Conservation (phyloP, 2,113 vertebrate genomes). For the Vimba vimba region DNA sequence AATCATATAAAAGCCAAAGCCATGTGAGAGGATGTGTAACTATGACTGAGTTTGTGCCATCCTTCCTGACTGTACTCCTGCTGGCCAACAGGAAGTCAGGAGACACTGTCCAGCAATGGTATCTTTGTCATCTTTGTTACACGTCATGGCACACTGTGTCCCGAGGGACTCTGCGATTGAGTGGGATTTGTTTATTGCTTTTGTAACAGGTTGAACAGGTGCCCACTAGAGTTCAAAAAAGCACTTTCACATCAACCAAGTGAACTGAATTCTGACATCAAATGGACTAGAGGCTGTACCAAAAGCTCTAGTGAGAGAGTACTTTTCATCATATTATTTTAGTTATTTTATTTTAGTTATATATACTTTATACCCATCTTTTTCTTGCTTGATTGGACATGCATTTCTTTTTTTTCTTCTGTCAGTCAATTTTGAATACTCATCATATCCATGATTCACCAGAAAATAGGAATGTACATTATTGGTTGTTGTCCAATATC, state of each 20-base stretch:
- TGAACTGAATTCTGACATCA: not conserved
- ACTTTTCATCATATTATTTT: not conserved
- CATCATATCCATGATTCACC: too few relatives aligned
- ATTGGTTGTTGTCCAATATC: not conserved
- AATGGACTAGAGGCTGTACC: not conserved
- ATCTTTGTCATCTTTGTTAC: slow-evolving; percentile 26
- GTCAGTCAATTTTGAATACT: not conserved
- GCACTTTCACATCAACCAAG: not conserved
- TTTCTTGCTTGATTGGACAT: not conserved
- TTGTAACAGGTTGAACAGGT: not conserved
- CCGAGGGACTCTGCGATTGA: slow-evolving; percentile 3
- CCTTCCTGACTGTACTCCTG: slow-evolving; percentile 8
- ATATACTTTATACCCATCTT: not conserved
- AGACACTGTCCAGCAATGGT: slow-evolving; percentile 39
- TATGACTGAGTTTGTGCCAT: slow-evolving; percentile 37
- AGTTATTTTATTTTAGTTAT: too few relatives aligned
- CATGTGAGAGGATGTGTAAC: not conserved
- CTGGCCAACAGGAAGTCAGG: slow-evolving; percentile 27
- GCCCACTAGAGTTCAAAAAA: not conserved
- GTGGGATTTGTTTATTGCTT: slow-evolving; percentile 33
- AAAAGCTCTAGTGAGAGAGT: not conserved
- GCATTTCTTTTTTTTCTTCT: not conserved
- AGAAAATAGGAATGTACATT: too few relatives aligned
- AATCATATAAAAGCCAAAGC: slow-evolving; percentile 51
- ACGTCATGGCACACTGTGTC: slow-evolving; percentile 4